Evolutionary conservation across 2,797 vertebrate genomes (phyloP), one percentile per base, ranked within the genome.

Genomic region (Micrastur ruficollis): DNA sequence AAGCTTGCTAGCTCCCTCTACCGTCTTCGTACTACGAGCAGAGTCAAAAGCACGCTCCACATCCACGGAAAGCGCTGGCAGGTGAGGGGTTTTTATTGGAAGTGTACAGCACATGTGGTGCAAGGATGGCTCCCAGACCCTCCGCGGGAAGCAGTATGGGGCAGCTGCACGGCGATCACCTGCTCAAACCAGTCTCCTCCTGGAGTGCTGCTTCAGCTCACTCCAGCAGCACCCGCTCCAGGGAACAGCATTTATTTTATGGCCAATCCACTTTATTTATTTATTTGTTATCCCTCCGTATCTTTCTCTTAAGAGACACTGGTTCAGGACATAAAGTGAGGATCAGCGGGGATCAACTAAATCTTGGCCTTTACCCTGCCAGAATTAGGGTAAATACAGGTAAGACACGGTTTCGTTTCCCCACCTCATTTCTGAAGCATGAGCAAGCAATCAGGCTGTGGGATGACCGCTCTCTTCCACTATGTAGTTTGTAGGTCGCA

Each of bases 1-100:
- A 56, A 94, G 97, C 20, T 21, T 26, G 61, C 40, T 44, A 16
- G 92, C 96, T 89, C 97, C 97, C 96, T 89, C 97, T 97, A 40
- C 94, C 5, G 97, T 44, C 68, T 8, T 44, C 14, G 3, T 0
- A 1, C 49, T 14, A 2, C 1, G 3, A 47, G 31, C 7, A 0
- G 5, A 44, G 34, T 1, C 47, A 7, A 36, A 7, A 9, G 19
- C 66, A 14, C 1, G 2, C 34, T 7, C 25, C 25, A 0, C 21
- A 14, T 0, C 8, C 52, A 10, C 2, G 3, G 40, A 15, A 3
- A 20, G 50, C 59, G 5, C 13, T 0, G 40, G 11, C 65, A 6
- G 49, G 9, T 1, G 52, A 31, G 36, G n/a, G 26, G 7, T 4
- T 3, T 47, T 34, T 18, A 19, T 2, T 16, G 65, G 46, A 31